Conservation (phyloP, 2,888 invertebrate species). For the Noctua fimbriata region DNA sequence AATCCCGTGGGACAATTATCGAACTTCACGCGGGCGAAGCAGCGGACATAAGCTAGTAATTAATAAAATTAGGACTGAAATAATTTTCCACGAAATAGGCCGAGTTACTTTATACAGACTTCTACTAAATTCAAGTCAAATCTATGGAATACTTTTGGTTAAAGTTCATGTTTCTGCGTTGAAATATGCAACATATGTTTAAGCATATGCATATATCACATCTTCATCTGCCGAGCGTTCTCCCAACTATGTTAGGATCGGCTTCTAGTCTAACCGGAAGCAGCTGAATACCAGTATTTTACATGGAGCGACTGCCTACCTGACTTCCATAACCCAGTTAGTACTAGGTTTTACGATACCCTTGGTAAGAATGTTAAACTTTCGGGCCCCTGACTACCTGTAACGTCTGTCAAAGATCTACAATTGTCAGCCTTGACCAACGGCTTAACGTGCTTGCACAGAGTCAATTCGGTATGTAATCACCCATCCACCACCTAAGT, state of each 20-base stretch:
- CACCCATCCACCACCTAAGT: not conserved
- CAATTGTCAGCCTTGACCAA: not conserved
- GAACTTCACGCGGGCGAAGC: too few relatives aligned
- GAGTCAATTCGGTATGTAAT: not conserved
- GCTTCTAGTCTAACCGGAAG: not conserved
- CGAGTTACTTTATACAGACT: too few relatives aligned
- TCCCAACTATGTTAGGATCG: not conserved
- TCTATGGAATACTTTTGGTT: not conserved
- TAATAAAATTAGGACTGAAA: constrained; percentile 7
- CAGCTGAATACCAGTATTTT: too few relatives aligned
- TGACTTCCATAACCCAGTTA: too few relatives aligned
- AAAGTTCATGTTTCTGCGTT: not conserved
- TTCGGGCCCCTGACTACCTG: not conserved
- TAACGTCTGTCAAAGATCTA: not conserved
- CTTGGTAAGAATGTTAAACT: not conserved
- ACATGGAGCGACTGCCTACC: too few relatives aligned
- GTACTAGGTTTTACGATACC: not conserved
- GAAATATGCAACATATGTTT: not conserved
- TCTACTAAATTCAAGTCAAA: not conserved
- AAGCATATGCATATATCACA: not conserved
- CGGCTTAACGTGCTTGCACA: not conserved
- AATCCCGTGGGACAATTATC: too few relatives aligned
- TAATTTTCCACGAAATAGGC: too few relatives aligned
- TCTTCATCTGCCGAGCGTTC: not conserved
- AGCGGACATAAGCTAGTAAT: not conserved